Conservation (phyloP, 2,888 invertebrate genomes). For the Micropterix aruncella region DNA sequence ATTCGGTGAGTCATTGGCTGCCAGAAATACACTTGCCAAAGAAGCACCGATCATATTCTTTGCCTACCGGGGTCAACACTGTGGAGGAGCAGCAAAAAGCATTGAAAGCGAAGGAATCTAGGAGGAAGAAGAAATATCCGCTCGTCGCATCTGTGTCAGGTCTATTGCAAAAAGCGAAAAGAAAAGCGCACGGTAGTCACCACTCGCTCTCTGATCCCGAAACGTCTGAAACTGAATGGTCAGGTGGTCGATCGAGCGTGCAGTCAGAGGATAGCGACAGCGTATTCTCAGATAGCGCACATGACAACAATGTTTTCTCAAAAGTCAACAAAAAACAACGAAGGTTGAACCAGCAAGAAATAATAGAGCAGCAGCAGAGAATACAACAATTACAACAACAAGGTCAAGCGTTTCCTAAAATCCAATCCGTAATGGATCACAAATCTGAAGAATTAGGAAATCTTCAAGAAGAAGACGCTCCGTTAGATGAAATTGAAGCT, state of each 20-base stretch:
- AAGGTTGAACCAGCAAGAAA: constrained; percentile 34
- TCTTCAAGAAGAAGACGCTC: constrained; percentile 20
- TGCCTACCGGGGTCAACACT: constrained; percentile 57
- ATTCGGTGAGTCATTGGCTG: constrained; percentile 64
- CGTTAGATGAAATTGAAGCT: constrained; percentile 33
- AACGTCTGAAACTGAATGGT: constrained; percentile 59
- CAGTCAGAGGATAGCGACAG: constrained; percentile 67
- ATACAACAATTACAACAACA: constrained; percentile 35
- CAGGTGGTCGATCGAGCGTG: constrained; percentile 46
- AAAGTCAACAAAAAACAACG: constrained; percentile 41
- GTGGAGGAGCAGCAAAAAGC: constrained; percentile 32
- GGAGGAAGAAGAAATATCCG: constrained; percentile 66
- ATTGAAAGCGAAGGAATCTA: constrained; percentile 31
- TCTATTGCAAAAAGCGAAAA: constrained; percentile 70
- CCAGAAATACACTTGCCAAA: constrained; percentile 69
- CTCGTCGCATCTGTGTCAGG: constrained; percentile 76
- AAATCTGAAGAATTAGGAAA: constrained; percentile 20
- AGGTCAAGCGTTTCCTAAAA: constrained; percentile 22
- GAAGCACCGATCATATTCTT: constrained; percentile 66
- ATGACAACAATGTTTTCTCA: constrained; percentile 47
- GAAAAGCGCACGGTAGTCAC: constrained; percentile 43
- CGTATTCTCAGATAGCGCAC: constrained; percentile 53
- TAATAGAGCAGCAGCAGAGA: constrained; percentile 33
- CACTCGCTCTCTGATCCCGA: constrained; percentile 65
- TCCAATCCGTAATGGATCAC: constrained; percentile 22